phyloP scores from a whole-genome alignment of 2,797 vertebrate genomes.

The Myotis daubentonii region DNA sequence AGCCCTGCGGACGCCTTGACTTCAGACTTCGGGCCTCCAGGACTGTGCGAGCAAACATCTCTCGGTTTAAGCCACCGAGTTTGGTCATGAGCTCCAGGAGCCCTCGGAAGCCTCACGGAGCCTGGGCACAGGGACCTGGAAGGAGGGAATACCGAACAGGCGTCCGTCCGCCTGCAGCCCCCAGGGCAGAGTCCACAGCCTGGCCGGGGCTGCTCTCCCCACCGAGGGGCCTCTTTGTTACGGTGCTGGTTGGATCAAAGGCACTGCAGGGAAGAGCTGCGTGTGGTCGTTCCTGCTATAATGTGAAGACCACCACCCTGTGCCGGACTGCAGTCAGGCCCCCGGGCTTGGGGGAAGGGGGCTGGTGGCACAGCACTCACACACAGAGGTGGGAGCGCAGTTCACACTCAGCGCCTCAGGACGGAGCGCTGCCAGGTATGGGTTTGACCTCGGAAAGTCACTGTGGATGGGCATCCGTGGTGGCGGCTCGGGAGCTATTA shows the following conservation, averaged over 20 bases:
- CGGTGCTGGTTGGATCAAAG: not conserved
- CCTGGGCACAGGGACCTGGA: not conserved
- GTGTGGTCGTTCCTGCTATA: not conserved
- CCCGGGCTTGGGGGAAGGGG: not conserved
- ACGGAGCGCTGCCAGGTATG: too few species aligned
- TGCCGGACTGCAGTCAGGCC: not conserved
- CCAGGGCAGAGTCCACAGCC: not conserved
- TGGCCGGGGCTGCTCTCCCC: not conserved
- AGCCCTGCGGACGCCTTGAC: not conserved
- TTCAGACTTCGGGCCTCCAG: not conserved
- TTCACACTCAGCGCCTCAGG: too few species aligned
- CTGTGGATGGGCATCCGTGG: not conserved
- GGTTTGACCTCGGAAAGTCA: too few species aligned
- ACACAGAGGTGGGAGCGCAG: not conserved
- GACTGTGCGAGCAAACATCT: not conserved
- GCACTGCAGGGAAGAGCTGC: not conserved
- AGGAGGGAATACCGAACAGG: not conserved
- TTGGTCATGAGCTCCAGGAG: not conserved
- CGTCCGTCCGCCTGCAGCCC: too few species aligned
- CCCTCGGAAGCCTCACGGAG: rapidly evolving
- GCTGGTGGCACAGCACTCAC: too few species aligned
- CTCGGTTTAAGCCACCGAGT: not conserved
- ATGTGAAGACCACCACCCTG: too few species aligned
- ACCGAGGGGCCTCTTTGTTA: not conserved
- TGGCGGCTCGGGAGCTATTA: not conserved